Percentiles rank a stretch among this genome's conserved stretches.
phyloP scores from a whole-genome alignment of 2,797 vertebrate genomes.

The Spatula versicolor region DNA sequence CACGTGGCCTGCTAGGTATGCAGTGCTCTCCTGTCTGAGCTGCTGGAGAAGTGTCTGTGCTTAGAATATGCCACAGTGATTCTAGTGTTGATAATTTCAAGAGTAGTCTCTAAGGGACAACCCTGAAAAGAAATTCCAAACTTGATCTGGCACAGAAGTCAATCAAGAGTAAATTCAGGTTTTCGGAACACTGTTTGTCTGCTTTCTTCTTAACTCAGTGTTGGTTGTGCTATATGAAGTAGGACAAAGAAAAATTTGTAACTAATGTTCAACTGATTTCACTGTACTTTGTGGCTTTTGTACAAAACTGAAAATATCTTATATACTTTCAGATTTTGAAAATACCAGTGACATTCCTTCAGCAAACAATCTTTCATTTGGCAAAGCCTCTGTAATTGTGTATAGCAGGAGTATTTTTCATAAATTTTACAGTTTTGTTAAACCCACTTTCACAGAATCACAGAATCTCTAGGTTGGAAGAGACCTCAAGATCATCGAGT shows the following conservation, averaged over 20 bases:
- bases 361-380: not conserved
- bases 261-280: not conserved
- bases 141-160: rapidly evolving
- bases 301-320: not conserved
- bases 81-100: not conserved
- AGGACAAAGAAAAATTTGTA: not conserved
- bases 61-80: rapidly evolving
- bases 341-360: not conserved
- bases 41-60: not conserved
- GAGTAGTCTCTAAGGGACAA: not conserved
- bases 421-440: not conserved
- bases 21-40: rapidly evolving
- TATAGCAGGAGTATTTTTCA: not conserved
- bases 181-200: not conserved
- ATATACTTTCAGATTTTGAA: not conserved
- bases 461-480: too few species aligned
- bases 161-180: not conserved
- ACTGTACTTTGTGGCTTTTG: not conserved
- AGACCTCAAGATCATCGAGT: too few species aligned
- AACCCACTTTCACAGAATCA: not conserved
- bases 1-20: rapidly evolving
- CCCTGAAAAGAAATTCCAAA: not conserved
- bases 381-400: not conserved
- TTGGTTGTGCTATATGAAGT: not conserved
- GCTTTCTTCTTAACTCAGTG: not conserved